phyloP scores from a whole-genome alignment of 2,113 vertebrate genomes.

The Cyprinus carpio region DNA sequence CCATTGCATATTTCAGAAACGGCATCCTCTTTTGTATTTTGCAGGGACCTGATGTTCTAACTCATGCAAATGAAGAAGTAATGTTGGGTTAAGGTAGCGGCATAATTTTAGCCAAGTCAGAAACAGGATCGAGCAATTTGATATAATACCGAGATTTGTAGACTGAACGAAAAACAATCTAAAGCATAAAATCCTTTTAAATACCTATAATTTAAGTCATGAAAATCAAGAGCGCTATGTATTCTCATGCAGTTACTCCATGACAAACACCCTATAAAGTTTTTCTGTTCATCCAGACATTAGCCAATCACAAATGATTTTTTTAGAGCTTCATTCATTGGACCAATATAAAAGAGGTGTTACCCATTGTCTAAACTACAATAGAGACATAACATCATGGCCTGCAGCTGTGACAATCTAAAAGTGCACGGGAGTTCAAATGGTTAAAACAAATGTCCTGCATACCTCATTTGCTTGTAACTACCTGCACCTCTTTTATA shows the following conservation, averaged over 20 bases:
- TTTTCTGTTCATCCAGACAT: background rate
- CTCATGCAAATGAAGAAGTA: background rate
- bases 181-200: background rate
- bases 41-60: background rate
- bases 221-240: background rate
- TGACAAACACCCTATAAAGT: background rate
- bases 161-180: background rate
- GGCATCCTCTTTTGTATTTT: background rate
- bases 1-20: background rate
- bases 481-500: background rate
- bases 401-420: background rate
- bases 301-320: background rate
- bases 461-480: background rate
- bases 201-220: too few species aligned
- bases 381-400: background rate
- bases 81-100: background rate
- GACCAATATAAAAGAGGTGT: background rate
- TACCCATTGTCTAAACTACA: background rate
- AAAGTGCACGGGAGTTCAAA: background rate
- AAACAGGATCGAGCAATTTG: background rate
- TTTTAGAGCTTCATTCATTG: background rate
- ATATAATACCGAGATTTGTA: background rate
- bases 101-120: background rate
- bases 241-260: background rate
- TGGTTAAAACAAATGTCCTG: background rate